Evolutionary conservation across 2,113 vertebrate genomes (phyloP), one percentile per base, ranked within the genome.

Genomic region (Dipodomys ordii): DNA sequence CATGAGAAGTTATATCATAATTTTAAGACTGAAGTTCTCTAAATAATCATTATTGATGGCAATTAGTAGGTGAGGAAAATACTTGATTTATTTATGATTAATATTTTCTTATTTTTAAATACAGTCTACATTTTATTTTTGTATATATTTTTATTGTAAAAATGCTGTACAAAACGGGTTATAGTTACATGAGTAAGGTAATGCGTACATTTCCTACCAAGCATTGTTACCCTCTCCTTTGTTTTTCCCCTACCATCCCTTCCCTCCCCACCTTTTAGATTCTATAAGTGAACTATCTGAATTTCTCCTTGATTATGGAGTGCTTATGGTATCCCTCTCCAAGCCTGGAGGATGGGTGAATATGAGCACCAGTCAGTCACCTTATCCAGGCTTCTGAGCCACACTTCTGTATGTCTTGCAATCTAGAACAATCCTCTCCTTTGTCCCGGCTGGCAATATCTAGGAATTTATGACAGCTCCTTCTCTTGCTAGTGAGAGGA

Each of bases 381-480:
- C 57, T 88, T 88, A 82, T 80, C 6, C 32, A 12, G 35, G 25
- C 19, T 32, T 20, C 16, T 32, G 53, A 94, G 27, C n/a, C 78
- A 4, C 19, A 57, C 10, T 83, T 91, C 60, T 92, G 46, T 60
- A 72, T 81, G 62, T 28, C 39, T 25, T 76, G 18, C 30, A 80
- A 39, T 80, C n/a, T 62, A 86, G 67, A 81, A 83, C 35, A 80
- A 80, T 79, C 44, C 25, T 78, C 96, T 92, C 25, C 49, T 92
- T 94, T 94, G 83, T 89, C 35, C 64, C 64, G 88, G 15, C 32
- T 62, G 77, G 81, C 71, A 88, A 6, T 67, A 68, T 92, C 44
- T 76, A 93, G 79, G 62, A 49, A 96, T 95, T 94, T 93, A 95
- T 87, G 53, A 10, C 19, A 76, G 10, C 28, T 60, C 71, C 65